Conservation (phyloP, 2,888 invertebrate species). For the Lycia hirtaria region DNA sequence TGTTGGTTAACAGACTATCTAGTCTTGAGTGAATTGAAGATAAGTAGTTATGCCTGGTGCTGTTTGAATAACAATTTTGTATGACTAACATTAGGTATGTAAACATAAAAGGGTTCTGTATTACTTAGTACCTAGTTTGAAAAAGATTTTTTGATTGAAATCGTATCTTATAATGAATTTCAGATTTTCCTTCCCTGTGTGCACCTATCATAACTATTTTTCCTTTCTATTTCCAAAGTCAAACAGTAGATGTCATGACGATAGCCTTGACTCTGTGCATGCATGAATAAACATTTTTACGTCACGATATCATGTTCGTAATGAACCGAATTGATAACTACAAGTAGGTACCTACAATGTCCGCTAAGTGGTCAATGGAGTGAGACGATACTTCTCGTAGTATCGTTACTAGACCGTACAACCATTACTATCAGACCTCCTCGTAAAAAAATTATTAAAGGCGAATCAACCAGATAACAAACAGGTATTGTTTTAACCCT, state of each 20-base stretch:
- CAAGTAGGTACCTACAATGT: conserved; percentile 19
- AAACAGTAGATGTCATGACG: conserved; percentile 6
- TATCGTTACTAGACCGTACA: conserved; percentile 40
- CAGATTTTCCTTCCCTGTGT: neutral
- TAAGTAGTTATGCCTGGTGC: neutral
- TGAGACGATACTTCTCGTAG: conserved; percentile 32
- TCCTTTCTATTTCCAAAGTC: conserved; percentile 12
- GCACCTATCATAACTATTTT: neutral
- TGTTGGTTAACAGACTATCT: neutral
- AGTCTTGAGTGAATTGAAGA: neutral
- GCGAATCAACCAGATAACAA: conserved; percentile 7
- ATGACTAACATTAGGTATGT: neutral
- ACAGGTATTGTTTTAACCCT: too few species aligned
- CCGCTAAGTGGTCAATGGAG: conserved; percentile 28
- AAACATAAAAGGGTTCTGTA: neutral
- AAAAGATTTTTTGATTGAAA: too few species aligned
- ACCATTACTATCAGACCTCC: conserved; percentile 30
- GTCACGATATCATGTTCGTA: conserved; percentile 27
- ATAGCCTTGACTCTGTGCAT: conserved; percentile 21
- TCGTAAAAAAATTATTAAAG: conserved; percentile 4
- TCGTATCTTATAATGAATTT: neutral
- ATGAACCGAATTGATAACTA: conserved; percentile 30
- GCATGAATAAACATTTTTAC: conserved; percentile 31
- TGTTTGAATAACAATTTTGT: neutral
- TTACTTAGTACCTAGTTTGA: too few species aligned